Conservation (phyloP, 92 coral and sea anemone genomes). For the Scolanthus callimorphus region DNA sequence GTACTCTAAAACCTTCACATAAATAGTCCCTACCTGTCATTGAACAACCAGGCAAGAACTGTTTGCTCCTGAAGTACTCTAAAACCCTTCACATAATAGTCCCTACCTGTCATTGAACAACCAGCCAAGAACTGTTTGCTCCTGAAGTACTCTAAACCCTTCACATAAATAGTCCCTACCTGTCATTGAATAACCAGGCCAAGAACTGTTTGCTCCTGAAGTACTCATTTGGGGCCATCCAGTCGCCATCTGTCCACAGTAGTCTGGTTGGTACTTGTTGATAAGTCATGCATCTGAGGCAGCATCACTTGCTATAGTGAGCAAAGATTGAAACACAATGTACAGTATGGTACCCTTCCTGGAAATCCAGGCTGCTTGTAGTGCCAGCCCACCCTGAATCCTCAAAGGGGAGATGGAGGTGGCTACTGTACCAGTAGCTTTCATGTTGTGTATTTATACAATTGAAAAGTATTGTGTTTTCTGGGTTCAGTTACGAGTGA, state of each 20-base stretch:
- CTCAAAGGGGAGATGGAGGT: too few relatives aligned
- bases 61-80: too few relatives aligned
- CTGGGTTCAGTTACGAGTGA: too few relatives aligned
- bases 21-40: not conserved
- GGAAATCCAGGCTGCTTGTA: too few relatives aligned
- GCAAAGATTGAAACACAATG: too few relatives aligned
- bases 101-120: not conserved
- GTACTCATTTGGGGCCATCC: conserved; percentile 48
- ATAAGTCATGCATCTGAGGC: conserved; percentile 55
- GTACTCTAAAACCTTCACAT: too few relatives aligned
- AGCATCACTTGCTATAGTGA: conserved; percentile 32
- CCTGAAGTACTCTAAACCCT: too few relatives aligned
- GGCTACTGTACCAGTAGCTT: too few relatives aligned
- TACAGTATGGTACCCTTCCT: too few relatives aligned
- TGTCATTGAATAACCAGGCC: conserved; percentile 4
- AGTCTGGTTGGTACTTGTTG: conserved; percentile 43
- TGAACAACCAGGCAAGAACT: not conserved
- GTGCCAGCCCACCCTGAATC: not conserved
- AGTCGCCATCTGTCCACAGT: conserved; percentile 63
- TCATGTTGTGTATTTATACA: too few relatives aligned
- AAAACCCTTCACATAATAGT: too few relatives aligned
- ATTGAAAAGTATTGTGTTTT: too few relatives aligned
- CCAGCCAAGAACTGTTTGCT: conserved; percentile 14
- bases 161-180: not conserved
- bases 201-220: conserved; percentile 39